Evolutionary conservation across 2,113 vertebrate genomes (phyloP), one percentile per base, ranked within the genome.

Genomic region (Mirounga angustirostris): DNA sequence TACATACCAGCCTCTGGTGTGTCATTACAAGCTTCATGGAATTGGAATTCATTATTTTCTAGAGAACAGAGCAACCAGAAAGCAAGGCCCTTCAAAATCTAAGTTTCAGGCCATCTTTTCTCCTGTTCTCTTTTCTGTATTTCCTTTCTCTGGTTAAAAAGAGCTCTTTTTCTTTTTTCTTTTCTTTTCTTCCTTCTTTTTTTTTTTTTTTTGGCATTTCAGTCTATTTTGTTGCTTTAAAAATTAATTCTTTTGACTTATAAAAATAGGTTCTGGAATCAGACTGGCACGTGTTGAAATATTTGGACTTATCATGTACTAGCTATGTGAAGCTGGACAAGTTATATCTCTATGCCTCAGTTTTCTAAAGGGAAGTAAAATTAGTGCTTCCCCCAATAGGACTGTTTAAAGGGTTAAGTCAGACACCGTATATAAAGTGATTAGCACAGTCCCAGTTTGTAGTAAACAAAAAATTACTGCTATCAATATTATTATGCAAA

Each of bases 161-260:
- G 28, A 89, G 26, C n/a, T 96, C 8, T 7, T n/a, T 36, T 21
- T 18, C 19, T 69, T 61, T 12, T 24, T 59, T 24, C 18, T 22
- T 59, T 24, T 9, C 43, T 36, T 65, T 11, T 4, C 16, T n/a
- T 22, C 26, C 22, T 59, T 4, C 7, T 24, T 4, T 18, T n/a
- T 9, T n/a, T 18, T n/a, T 9, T n/a, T 9, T 15, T 69, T 43
- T 92, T 96, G 22, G 4, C 8, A 69, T 40, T 82, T 82, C 18
- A 18, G 30, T 54, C 52, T 96, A 78, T 40, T 85, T 82, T 90
- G 67, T 71, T 95, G 28, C 65, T 67, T 28, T 91, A 30, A 92
- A 90, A 84, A 95, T 93, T 58, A 85, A 93, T 61, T 84, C 5
- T 26, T 95, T 96, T 93, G 24, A 83, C 59, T 33, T 82, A 12